These are phyloP conservation scores for Engraulis encrasicolus DNA, from an alignment of 2,113 vertebrate genomes.

Conservation along the genomic window DNA sequence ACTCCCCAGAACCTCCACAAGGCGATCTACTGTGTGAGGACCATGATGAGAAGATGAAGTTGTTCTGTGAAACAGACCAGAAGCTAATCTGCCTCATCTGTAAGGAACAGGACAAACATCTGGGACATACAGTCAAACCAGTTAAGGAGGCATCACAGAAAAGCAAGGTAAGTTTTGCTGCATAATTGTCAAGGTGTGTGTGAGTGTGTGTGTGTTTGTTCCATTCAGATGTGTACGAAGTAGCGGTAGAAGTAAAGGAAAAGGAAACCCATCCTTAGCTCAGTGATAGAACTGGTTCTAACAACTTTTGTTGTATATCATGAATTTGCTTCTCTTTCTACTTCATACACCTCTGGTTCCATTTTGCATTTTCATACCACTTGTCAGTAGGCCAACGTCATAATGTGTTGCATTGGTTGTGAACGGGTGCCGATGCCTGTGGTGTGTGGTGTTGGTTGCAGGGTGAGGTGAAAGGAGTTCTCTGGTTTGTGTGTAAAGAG, in stretches of 20 bases:
- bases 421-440: too few species aligned
- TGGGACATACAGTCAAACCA: constrained; percentile 60
- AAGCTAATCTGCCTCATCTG: constrained; percentile 61
- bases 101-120: constrained; percentile 54
- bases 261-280: too few species aligned
- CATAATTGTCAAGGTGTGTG: background rate
- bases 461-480: background rate
- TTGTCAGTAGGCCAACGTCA: too few species aligned
- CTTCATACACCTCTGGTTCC: too few species aligned
- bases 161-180: constrained; percentile 34
- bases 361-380: too few species aligned
- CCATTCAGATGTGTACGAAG: too few species aligned
- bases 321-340: too few species aligned
- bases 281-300: too few species aligned
- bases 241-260: too few species aligned
- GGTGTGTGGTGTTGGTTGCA: background rate
- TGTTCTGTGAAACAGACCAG: constrained; percentile 64
- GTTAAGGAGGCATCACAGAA: constrained; percentile 51
- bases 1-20: background rate
- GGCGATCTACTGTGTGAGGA: constrained; percentile 48
- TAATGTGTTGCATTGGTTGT: too few species aligned
- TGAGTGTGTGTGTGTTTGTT: background rate
- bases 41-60: constrained; percentile 64
- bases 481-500: background rate
- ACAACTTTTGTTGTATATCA: too few species aligned